Conservation (phyloP, 1,140 invertebrate genomes). For the Saccostrea glomerata region DNA sequence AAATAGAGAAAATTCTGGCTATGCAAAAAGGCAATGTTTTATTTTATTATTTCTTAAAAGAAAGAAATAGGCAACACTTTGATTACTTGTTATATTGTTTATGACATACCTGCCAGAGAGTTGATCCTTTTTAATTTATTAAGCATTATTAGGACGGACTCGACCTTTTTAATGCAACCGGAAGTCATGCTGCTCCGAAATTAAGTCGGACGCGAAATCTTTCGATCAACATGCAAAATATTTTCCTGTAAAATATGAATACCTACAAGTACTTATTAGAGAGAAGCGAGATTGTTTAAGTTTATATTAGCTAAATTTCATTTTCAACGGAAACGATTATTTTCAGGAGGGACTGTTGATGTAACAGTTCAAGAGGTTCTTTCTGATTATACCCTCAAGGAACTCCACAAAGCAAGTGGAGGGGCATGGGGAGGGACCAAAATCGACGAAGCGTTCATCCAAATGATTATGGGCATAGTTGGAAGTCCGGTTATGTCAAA, state of each 20-base stretch:
- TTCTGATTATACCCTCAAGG: conserved; percentile 40
- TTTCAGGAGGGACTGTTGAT: conserved; percentile 59
- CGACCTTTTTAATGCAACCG: neutral
- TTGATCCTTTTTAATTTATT: neutral
- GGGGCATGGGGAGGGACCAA: conserved; percentile 59
- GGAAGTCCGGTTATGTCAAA: conserved; percentile 43
- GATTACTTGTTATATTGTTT: too few species aligned
- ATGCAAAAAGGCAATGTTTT: too few species aligned
- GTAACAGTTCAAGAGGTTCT: conserved; percentile 57
- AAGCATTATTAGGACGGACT: neutral
- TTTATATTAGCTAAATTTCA: neutral
- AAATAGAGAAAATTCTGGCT: neutral
- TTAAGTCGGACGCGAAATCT: neutral
- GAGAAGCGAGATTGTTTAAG: too few species aligned
- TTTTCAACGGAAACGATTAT: neutral
- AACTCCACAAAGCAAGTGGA: conserved; percentile 56
- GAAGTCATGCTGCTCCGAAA: neutral
- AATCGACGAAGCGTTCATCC: conserved; percentile 52
- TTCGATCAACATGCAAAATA: neutral
- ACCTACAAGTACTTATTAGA: neutral
- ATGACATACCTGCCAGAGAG: neutral
- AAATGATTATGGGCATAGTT: conserved; percentile 52
- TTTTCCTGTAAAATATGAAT: neutral
- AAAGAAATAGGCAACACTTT: too few species aligned
- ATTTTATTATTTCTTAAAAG: too few species aligned